Evolutionary conservation across 1,140 invertebrate species (phyloP).

Genomic region (Drosophila kikkawai): DNA sequence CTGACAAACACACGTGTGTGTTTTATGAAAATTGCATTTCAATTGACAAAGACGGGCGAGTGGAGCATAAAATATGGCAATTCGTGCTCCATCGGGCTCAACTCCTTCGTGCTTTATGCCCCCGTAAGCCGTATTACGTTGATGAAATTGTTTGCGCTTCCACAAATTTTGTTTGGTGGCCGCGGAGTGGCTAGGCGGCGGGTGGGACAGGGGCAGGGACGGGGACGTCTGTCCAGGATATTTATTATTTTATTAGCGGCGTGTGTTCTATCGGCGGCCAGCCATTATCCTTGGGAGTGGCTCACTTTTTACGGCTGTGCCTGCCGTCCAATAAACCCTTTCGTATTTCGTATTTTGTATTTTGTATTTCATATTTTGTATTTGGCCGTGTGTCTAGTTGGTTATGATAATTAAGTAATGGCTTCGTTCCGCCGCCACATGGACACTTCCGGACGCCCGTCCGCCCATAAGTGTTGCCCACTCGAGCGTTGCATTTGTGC

Average conservation of each 20-base stretch:
- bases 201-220: conserved; percentile 14
- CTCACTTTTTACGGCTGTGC: conserved; percentile 58
- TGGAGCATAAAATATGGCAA: conserved; percentile 78
- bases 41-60: conserved; percentile 69
- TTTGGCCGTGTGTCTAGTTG: conserved; percentile 50
- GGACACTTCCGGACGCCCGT: conserved; percentile 25
- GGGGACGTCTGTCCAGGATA: conserved; percentile 57
- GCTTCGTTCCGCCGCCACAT: conserved; percentile 50
- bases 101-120: conserved; percentile 69
- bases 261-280: conserved; percentile 54
- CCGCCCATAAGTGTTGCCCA: conserved; percentile 69
- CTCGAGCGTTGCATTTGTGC: conserved; percentile 69
- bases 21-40: conserved; percentile 83
- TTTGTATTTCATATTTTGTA: conserved; percentile 18
- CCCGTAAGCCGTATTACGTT: conserved; percentile 50
- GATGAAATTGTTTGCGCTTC: conserved; percentile 80
- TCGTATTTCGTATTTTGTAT: conserved; percentile 19
- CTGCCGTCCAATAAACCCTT: conserved; percentile 55
- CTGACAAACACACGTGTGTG: conserved; percentile 59
- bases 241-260: conserved; percentile 83
- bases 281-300: conserved; percentile 56
- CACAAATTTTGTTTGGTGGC: conserved; percentile 55
- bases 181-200: conserved; percentile 39
- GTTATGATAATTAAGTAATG: conserved; percentile 83
- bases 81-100: conserved; percentile 55